phyloP scores from a whole-genome alignment of 2,113 vertebrate species.

The Corythaixoides concolor region DNA sequence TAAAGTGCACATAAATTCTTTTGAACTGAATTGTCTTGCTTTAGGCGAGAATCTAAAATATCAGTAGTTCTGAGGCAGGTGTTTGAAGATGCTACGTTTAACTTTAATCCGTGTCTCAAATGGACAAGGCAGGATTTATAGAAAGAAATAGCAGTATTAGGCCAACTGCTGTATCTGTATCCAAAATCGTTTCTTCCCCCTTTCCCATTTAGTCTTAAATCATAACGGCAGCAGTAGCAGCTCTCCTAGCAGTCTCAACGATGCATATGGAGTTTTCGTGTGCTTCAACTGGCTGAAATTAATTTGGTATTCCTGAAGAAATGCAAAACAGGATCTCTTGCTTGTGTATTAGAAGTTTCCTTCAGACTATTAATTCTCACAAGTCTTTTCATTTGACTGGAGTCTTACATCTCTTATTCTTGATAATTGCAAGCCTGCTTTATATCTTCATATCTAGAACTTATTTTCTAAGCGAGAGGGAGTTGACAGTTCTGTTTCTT shows the following conservation, averaged over 20 bases:
- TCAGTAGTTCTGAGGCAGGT: background rate
- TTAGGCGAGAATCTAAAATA: background rate
- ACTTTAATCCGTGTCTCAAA: background rate
- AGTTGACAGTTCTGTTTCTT: background rate
- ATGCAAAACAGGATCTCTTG: background rate
- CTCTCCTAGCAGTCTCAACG: background rate
- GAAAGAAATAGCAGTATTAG: background rate
- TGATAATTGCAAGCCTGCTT: background rate
- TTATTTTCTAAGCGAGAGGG: background rate
- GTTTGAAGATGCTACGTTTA: background rate
- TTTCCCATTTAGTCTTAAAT: background rate
- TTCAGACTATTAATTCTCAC: background rate
- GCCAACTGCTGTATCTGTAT: background rate
- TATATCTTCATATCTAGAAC: background rate
- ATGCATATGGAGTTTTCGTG: background rate
- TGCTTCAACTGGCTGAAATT: background rate
- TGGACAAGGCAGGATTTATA: background rate
- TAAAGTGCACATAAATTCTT: background rate
- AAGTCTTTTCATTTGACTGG: background rate
- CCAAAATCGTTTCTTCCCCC: rapidly evolving
- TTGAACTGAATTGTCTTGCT: background rate
- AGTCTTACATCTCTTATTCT: background rate
- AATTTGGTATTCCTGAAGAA: background rate
- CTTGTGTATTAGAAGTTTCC: background rate
- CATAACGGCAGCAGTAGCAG: background rate